Percentiles rank a stretch among this genome's conserved stretches.
These are phyloP conservation scores for Eupithecia subumbrata DNA, from an alignment of 2,888 invertebrate species.

Conservation along the genomic window DNA sequence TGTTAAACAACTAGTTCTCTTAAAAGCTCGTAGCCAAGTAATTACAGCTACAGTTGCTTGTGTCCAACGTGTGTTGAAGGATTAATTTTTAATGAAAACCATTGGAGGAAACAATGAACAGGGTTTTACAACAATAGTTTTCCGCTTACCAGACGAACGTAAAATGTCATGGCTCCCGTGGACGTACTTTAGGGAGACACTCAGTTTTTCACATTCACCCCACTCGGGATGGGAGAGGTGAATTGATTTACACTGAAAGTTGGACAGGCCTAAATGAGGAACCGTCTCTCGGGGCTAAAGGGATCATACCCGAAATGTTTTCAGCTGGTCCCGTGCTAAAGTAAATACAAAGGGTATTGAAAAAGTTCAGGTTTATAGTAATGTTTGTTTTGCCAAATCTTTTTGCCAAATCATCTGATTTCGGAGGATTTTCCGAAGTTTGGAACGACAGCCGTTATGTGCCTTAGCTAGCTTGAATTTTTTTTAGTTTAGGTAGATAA, in stretches of 20 bases:
- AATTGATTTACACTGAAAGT: conserved; percentile 63
- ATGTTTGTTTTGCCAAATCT: conserved; percentile 29
- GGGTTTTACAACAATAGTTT: conserved; percentile 33
- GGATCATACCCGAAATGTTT: conserved; percentile 38
- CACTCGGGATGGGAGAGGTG: conserved; percentile 45
- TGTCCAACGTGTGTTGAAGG: not conserved
- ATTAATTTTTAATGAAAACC: not conserved
- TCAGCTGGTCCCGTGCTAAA: conserved; percentile 18
- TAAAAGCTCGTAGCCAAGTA: conserved; percentile 7
- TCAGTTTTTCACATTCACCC: conserved; percentile 46
- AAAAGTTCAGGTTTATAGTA: conserved; percentile 29
- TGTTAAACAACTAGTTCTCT: not conserved
- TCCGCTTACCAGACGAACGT: conserved; percentile 28
- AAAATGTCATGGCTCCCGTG: conserved; percentile 46
- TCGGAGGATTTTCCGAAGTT: not conserved
- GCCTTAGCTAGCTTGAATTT: not conserved
- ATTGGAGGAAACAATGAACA: not conserved
- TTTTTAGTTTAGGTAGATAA: not conserved
- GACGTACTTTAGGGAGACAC: conserved; percentile 47
- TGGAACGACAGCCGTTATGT: not conserved
- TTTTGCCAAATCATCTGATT: conserved; percentile 10
- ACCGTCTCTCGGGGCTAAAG: conserved; percentile 44
- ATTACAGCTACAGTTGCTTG: not conserved
- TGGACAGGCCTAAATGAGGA: conserved; percentile 59
- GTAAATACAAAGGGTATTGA: conserved; percentile 32